Evolutionary conservation across 2,797 vertebrate genomes (phyloP).

Genomic region (Argya squamiceps): DNA sequence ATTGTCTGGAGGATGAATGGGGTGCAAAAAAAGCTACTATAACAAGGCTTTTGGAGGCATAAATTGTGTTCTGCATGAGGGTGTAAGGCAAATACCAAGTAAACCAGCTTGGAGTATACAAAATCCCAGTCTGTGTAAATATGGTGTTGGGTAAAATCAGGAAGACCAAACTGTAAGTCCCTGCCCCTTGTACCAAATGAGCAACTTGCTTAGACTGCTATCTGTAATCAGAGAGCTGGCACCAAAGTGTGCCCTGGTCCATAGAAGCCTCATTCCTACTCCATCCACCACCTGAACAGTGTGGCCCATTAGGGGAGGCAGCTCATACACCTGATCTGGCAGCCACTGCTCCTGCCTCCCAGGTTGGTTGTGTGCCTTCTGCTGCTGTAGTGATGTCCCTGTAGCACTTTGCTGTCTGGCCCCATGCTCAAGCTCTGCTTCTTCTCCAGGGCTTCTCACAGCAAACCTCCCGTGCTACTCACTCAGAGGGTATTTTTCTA

Average conservation of each 20-base stretch:
- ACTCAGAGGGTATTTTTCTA: neutral
- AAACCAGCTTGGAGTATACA: neutral
- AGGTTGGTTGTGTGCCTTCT: neutral
- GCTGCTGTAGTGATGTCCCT: neutral
- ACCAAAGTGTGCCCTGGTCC: neutral
- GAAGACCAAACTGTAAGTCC: neutral
- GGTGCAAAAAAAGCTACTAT: neutral
- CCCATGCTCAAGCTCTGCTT: rapidly evolving
- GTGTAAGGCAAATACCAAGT: neutral
- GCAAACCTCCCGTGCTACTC: neutral
- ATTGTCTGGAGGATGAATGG: neutral
- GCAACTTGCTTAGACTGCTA: neutral
- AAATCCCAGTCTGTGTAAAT: neutral
- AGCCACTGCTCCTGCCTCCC: neutral
- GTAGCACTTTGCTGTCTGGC: neutral
- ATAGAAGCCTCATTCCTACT: neutral
- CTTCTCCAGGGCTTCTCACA: neutral
- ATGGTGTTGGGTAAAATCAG: neutral
- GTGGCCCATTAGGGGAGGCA: rapidly evolving
- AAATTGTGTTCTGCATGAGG: neutral
- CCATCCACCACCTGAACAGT: rapidly evolving
- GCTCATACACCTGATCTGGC: neutral
- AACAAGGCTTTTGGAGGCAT: neutral
- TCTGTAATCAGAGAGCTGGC: neutral
- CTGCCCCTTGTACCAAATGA: neutral